A percentile compares a stretch with the other conserved stretches of the same genome.
phyloP scores from a whole-genome alignment of 2,888 invertebrate genomes.

The Troglohyphantes excavatus region DNA sequence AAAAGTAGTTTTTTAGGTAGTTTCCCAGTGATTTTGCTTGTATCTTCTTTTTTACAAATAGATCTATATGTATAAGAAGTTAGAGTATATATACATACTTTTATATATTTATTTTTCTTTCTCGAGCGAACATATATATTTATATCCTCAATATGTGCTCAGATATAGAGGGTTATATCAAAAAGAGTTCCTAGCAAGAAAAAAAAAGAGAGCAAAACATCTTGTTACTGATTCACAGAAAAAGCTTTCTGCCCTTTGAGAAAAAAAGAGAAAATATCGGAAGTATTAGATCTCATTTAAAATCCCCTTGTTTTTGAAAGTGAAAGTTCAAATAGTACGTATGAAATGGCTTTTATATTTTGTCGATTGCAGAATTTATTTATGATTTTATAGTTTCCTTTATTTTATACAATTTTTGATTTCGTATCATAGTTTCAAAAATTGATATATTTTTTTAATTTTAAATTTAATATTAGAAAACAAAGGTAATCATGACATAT shows the following conservation, averaged over 20 bases:
- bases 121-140: neutral
- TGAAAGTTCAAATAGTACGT: slow-evolving; percentile 31
- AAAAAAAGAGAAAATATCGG: slow-evolving; percentile 43
- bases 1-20: neutral
- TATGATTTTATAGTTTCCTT: slow-evolving; percentile 29
- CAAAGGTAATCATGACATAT: too few species aligned
- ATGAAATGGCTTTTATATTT: slow-evolving; percentile 52
- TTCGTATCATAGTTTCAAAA: slow-evolving; percentile 25
- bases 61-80: too few species aligned
- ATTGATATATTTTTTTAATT: neutral
- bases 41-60: too few species aligned
- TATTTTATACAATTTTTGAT: neutral
- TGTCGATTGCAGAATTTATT: slow-evolving; percentile 16
- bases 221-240: slow-evolving; percentile 54
- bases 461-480: too few species aligned
- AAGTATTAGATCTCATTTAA: slow-evolving; percentile 57
- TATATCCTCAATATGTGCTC: neutral
- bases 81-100: neutral
- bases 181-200: neutral
- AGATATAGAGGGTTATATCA: slow-evolving; percentile 16
- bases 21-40: neutral
- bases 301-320: slow-evolving; percentile 47
- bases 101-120: neutral
- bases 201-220: slow-evolving; percentile 42
- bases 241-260: slow-evolving; percentile 40